Percentiles rank a stretch among this genome's conserved stretches.
Evolutionary conservation across 2,113 vertebrate genomes (phyloP).

Genomic region (Circaetus cinerascens): DNA sequence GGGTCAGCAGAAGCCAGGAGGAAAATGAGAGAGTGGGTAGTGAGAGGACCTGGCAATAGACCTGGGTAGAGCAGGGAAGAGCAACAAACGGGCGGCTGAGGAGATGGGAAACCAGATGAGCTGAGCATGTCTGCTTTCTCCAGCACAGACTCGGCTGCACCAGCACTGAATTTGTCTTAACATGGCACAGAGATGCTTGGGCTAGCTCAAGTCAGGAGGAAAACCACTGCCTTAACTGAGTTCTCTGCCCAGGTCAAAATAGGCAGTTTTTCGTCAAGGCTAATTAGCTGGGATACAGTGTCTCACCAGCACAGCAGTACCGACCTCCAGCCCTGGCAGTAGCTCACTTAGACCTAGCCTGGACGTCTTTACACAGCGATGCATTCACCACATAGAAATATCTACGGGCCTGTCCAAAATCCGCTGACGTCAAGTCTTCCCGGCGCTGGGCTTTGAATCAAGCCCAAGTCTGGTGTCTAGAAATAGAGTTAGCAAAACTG

Average conservation of each 20-base stretch:
- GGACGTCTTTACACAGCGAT: accelerated
- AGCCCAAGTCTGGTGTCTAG: background rate
- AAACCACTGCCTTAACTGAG: background rate
- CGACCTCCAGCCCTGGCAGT: background rate
- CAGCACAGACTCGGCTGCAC: background rate
- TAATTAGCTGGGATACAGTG: background rate
- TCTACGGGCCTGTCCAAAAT: background rate
- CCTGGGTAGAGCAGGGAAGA: background rate
- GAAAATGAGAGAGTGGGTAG: background rate
- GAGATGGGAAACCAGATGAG: background rate
- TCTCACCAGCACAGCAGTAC: background rate
- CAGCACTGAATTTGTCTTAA: background rate
- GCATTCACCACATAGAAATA: background rate
- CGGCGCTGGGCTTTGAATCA: background rate
- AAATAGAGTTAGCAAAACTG: background rate
- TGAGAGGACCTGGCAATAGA: background rate
- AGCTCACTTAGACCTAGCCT: background rate
- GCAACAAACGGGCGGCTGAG: accelerated
- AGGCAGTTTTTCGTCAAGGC: background rate
- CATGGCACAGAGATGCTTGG: background rate
- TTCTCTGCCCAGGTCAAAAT: background rate
- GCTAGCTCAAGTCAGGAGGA: background rate
- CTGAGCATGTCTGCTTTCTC: accelerated
- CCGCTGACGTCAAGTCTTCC: background rate
- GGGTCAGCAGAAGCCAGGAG: background rate